These are phyloP conservation scores for Sus scrofa DNA, from an alignment of 2,113 vertebrate genomes.

Conservation along the genomic window DNA sequence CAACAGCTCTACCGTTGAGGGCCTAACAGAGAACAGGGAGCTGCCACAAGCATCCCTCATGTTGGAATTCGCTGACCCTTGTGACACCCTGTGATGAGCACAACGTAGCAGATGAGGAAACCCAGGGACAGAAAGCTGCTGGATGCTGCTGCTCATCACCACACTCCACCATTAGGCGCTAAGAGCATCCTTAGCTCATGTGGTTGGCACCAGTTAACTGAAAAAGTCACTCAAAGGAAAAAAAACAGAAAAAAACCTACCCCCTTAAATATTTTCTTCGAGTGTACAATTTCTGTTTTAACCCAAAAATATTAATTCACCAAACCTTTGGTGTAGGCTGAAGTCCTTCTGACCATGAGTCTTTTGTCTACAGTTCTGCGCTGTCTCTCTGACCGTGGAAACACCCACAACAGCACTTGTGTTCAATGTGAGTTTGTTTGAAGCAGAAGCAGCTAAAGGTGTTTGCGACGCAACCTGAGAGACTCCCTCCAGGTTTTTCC, in stretches of 20 bases:
- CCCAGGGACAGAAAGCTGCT: not conserved
- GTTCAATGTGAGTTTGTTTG: not conserved
- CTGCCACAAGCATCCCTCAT: not conserved
- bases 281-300: constrained; percentile 2
- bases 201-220: not conserved
- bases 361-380: not conserved
- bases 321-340: not conserved
- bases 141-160: not conserved
- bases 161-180: too few species aligned
- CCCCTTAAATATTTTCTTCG: not conserved
- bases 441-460: constrained; percentile 50
- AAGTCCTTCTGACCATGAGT: constrained; percentile 21
- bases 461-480: not conserved
- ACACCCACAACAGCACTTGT: not conserved
- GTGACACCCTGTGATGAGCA: not conserved
- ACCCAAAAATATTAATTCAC: constrained; percentile 31
- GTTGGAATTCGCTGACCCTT: not conserved
- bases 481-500: not conserved
- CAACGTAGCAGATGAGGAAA: constrained; percentile 16
- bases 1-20: not conserved
- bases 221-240: not conserved
- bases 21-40: not conserved
- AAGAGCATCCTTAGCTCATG: not conserved
- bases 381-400: not conserved
- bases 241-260: not conserved